Conservation (phyloP, 2,113 vertebrate species). For the Trichomycterus rosablanca region DNA sequence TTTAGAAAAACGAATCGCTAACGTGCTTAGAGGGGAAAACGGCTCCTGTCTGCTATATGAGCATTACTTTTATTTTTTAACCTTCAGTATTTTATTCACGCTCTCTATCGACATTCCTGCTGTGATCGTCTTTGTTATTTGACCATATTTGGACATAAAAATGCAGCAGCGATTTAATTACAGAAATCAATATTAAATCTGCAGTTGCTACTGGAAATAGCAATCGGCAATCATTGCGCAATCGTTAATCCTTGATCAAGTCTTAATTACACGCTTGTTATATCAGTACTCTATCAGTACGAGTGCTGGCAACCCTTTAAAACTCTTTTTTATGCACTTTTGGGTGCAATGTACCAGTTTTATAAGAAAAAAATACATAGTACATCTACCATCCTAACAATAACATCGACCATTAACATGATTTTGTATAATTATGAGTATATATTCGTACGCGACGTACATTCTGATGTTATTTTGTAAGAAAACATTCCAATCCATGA, state of each 20-base stretch:
- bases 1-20: slow-evolving; percentile 11
- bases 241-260: too few relatives aligned
- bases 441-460: slow-evolving; percentile 32
- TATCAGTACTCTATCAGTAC: slow-evolving; percentile 1
- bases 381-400: slow-evolving; percentile 28
- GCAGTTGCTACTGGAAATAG: slow-evolving; percentile 29
- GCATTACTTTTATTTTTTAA: slow-evolving; percentile 1
- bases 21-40: slow-evolving; percentile 15
- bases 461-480: slow-evolving; percentile 45
- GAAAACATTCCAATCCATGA: slow-evolving; percentile 42
- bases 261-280: slow-evolving; percentile 26
- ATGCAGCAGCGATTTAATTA: not conserved
- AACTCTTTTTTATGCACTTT: slow-evolving; percentile 42
- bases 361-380: slow-evolving; percentile 29
- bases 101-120: not conserved
- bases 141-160: slow-evolving; percentile 16
- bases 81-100: slow-evolving; percentile 11
- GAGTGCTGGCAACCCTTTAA: slow-evolving; percentile 19
- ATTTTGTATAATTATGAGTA: slow-evolving; percentile 25
- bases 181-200: slow-evolving; percentile 15
- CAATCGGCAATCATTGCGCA: slow-evolving; percentile 12
- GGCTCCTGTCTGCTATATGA: slow-evolving; percentile 7
- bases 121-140: slow-evolving; percentile 22
- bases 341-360: slow-evolving; percentile 16
- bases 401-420: slow-evolving; percentile 10